Evolutionary conservation across 2,888 invertebrate species (phyloP), one percentile per base, ranked within the genome.

Genomic region (Erynnis tages): DNA sequence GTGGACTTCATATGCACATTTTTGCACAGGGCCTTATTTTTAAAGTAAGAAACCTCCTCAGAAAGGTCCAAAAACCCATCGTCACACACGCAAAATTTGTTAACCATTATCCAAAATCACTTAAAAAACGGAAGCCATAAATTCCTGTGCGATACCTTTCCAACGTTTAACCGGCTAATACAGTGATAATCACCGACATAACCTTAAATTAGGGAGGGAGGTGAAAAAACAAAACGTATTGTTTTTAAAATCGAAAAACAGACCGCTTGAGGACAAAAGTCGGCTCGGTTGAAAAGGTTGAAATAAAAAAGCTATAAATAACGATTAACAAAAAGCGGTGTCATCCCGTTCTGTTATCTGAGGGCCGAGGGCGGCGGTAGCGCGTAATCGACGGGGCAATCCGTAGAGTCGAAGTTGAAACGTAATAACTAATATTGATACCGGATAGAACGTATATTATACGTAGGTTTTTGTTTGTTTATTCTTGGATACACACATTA

Each of bases 241-340:
- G 52, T 52, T 52, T 52, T 52, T 44, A 52, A 52, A 52, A 44
- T 37, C 32, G 37, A 37, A 17, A 52, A 50, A 50, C 49, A 49
- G 41, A 34, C 43, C 35, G 50, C 50, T 50, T 16, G 45, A 76
- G 77, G 71, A 80, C 79, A 80, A 78, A 73, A 70, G 81, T 71
- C 78, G 75, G 76, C 71, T 66, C 76, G 72, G 65, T 71, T 69
- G 72, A 70, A 67, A 68, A 66, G 61, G 61, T 65, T 75, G 60
- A 61, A 66, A 62, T 60, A 82, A 87, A 86, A 87, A 82, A 78
- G 69, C 72, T 76, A 83, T 87, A 87, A 87, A 89, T 87, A 83
- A 83, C 82, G 79, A 83, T 85, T 85, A 82, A 87, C 83, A 83
- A 85, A 82, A 87, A 84, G 80, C 83, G 81, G 76, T 87, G 86